These are phyloP conservation scores for Agrotis puta DNA, from an alignment of 2,888 invertebrate genomes.

Conservation along the genomic window DNA sequence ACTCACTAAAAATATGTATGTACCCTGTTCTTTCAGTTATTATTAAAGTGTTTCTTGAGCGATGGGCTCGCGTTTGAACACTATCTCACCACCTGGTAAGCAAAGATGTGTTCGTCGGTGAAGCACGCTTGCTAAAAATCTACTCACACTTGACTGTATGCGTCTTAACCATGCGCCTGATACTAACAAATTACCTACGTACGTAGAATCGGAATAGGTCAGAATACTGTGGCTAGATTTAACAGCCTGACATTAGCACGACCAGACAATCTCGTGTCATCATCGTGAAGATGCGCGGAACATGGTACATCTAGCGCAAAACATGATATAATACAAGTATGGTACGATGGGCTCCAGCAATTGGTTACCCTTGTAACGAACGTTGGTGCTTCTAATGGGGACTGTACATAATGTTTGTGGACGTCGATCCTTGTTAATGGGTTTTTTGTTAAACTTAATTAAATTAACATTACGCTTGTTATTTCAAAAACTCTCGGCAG, in stretches of 20 bases:
- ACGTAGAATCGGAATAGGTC: conserved; percentile 24
- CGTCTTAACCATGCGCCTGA: background rate
- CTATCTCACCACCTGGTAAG: no score
- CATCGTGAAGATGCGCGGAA: conserved; percentile 37
- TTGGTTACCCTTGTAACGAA: no score
- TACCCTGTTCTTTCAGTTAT: no score
- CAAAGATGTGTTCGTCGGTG: no score
- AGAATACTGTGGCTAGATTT: background rate
- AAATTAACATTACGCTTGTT: background rate
- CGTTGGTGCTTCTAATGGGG: no score
- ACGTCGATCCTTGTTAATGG: background rate
- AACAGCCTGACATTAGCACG: conserved; percentile 40
- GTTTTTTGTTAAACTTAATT: background rate
- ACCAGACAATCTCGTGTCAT: conserved; percentile 30
- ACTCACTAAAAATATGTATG: no score
- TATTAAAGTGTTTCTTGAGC: no score
- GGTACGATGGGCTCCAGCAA: no score
- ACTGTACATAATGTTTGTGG: background rate
- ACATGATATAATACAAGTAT: background rate
- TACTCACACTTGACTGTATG: background rate
- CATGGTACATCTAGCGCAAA: conserved; percentile 23
- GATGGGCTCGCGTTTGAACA: no score
- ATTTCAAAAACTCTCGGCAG: background rate
- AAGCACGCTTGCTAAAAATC: no score
- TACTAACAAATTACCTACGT: background rate